These are phyloP conservation scores for Armadillidium nasatum DNA, from an alignment of 1,140 invertebrate species.

Conservation along the genomic window DNA sequence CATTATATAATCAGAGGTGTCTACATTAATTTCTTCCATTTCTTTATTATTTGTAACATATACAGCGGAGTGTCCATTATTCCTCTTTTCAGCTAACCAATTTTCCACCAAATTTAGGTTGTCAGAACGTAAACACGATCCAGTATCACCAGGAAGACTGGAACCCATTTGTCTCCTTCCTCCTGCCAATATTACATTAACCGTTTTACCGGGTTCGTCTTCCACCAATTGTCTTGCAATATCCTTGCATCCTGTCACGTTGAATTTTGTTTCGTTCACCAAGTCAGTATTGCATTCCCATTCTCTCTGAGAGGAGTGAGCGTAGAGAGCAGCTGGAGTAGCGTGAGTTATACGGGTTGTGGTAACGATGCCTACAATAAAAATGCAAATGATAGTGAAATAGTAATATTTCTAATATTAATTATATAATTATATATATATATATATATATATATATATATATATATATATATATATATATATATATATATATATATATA, in stretches of 20 bases:
- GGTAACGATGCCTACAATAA: conserved; percentile 71
- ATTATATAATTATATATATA: too few species aligned
- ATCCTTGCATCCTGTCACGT: conserved; percentile 37
- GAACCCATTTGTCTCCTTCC: conserved; percentile 29
- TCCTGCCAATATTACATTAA: conserved; percentile 36
- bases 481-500: too few species aligned
- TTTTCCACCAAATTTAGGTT: conserved; percentile 60
- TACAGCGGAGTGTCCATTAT: conserved; percentile 60
- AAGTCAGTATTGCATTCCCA: conserved; percentile 66
- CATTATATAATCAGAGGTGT: conserved; percentile 62
- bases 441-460: too few species aligned
- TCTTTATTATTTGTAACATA: conserved; percentile 61
- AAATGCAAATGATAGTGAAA: neutral
- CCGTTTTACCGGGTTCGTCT: conserved; percentile 42
- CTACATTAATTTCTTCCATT: conserved; percentile 51
- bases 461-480: too few species aligned
- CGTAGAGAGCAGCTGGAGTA: conserved; percentile 79
- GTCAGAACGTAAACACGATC: conserved; percentile 52
- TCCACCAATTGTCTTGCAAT: conserved; percentile 47
- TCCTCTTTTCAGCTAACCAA: conserved; percentile 55
- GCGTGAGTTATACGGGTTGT: conserved; percentile 88
- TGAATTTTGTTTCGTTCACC: neutral
- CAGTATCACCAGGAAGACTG: neutral
- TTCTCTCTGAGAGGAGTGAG: conserved; percentile 62
- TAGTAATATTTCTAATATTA: too few species aligned